A percentile compares a stretch with the other conserved stretches of the same genome.
phyloP scores from a whole-genome alignment of 2,113 vertebrate species.

The Haemorhous mexicanus region DNA sequence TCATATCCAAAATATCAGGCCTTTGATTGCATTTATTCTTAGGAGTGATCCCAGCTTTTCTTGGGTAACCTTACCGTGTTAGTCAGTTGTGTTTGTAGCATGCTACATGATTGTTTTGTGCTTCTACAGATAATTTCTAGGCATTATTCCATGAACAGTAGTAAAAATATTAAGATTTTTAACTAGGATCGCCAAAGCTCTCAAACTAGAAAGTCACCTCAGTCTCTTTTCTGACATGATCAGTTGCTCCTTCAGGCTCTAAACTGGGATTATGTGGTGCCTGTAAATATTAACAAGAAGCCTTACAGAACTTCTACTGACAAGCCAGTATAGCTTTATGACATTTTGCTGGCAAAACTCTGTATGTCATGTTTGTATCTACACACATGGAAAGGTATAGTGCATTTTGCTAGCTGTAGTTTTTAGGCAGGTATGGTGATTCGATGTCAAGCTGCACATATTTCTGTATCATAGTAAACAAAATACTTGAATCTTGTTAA shows the following conservation, averaged over 20 bases:
- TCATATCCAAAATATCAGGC: neutral
- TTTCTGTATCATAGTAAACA: neutral
- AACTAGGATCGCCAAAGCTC: neutral
- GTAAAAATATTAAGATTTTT: neutral
- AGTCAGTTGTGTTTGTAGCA: neutral
- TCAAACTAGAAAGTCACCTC: constrained; percentile 12
- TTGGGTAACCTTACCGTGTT: neutral
- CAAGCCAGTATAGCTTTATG: constrained; percentile 55
- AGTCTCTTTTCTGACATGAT: constrained; percentile 12
- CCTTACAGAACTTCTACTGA: constrained; percentile 51
- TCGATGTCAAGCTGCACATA: neutral
- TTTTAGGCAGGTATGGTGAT: constrained; percentile 21
- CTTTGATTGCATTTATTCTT: neutral
- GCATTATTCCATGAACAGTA: neutral
- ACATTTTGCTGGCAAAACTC: constrained; percentile 38
- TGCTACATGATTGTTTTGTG: neutral
- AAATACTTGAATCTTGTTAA: neutral
- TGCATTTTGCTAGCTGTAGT: neutral
- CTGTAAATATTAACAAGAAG: constrained; percentile 66
- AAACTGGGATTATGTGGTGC: neutral
- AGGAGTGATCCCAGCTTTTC: neutral
- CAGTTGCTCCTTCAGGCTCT: constrained; percentile 15
- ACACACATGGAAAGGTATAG: neutral
- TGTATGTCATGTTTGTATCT: constrained; percentile 43
- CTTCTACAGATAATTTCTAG: neutral